phyloP scores from a whole-genome alignment of 2,113 vertebrate genomes.

The Brevimyrus niger region DNA sequence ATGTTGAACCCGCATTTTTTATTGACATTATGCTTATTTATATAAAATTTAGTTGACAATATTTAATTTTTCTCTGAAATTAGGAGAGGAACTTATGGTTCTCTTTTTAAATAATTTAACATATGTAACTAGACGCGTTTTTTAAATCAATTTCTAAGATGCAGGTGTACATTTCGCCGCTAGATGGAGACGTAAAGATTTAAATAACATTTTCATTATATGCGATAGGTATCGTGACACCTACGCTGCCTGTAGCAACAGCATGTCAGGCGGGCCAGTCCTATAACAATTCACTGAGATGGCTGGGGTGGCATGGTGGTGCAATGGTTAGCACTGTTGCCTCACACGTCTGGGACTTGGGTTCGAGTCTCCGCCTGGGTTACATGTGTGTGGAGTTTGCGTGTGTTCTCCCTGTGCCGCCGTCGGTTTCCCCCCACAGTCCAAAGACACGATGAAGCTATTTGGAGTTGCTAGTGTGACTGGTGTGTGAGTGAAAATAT shows the following conservation, averaged over 20 bases:
- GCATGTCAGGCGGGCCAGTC: neutral
- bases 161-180: neutral
- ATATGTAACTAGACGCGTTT: neutral
- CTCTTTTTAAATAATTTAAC: neutral
- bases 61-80: neutral
- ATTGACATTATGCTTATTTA: neutral
- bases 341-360: too few species aligned
- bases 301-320: too few species aligned
- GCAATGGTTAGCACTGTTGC: too few species aligned
- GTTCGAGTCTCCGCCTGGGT: too few species aligned
- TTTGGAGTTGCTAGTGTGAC: too few species aligned
- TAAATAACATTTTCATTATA: neutral
- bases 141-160: neutral
- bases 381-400: too few species aligned
- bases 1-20: neutral
- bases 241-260: neutral
- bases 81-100: neutral
- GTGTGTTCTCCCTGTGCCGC: too few species aligned
- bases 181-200: conserved; percentile 4
- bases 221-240: neutral
- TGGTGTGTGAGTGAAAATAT: too few species aligned
- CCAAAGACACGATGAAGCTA: too few species aligned
- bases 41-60: neutral
- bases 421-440: too few species aligned
- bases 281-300: neutral